Evolutionary conservation across 2,113 vertebrate species (phyloP), one percentile per base, ranked within the genome.

Genomic region (Heterotis niloticus): DNA sequence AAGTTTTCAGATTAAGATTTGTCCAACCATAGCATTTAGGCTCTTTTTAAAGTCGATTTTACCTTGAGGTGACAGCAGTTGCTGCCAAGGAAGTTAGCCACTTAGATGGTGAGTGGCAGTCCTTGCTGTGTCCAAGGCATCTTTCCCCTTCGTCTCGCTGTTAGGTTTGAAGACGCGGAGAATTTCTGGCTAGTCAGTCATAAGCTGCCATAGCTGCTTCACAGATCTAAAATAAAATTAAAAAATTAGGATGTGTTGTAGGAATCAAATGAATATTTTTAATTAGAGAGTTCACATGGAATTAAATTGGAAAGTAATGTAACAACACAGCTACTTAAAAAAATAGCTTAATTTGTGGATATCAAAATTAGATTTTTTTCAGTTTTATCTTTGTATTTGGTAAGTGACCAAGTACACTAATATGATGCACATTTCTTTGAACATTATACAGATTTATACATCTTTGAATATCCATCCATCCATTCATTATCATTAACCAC

Each of bases 81-180:
- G 76, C 62, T 77, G 73, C 28, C 60, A 60, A 4, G 74, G n/a
- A 28, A 17, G 71, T 51, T 56, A 66, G 64, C 44, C 64, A 69
- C 28, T 64, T 1, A 60, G 24, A 75, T n/a, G n/a, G 29, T 56
- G 69, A 81, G 75, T 76, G 71, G 81, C 65, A 44, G 78, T 79
- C 20, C 54, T 14, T 26, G 5, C 17, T 12, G 24, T 66, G 75
- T 81, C 80, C 24, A 68, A 64, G 59, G 29, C 7, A 20, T 56
- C 20, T 69, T 66, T 84, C 82, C 68, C 51, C 16, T 71, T 68
- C 28, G 72, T 71, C 79, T 84, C 78, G 75, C 80, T 82, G 76
- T 76, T 78, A 76, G 69, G 60, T 71, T 18, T 80, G 69, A 67
- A 70, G 34, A 24, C 18, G 44, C 12, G 17, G 14, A 10, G 23